Evolutionary conservation across 2,888 invertebrate genomes (phyloP).

Genomic region (Cantharis lateralis): DNA sequence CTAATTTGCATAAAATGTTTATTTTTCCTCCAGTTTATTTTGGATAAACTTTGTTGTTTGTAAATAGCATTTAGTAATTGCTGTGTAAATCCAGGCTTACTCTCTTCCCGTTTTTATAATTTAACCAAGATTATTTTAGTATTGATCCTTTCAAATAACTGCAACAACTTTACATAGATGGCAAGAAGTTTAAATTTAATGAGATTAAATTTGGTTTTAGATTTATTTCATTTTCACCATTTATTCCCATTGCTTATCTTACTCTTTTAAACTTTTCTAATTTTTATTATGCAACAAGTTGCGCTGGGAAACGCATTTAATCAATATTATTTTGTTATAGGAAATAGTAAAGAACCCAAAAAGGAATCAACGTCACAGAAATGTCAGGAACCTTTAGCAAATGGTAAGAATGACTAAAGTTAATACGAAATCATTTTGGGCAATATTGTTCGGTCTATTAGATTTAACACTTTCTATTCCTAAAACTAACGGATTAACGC

Average conservation of each 20-base stretch:
- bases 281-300: neutral
- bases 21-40: neutral
- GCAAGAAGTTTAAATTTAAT: neutral
- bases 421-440: neutral
- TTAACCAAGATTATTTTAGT: neutral
- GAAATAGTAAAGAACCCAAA: constrained; percentile 68
- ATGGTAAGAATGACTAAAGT: constrained; percentile 59
- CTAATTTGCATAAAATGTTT: neutral
- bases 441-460: neutral
- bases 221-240: neutral
- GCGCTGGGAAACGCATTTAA: neutral
- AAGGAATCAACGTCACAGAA: constrained; percentile 74
- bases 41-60: neutral
- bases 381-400: constrained; percentile 59
- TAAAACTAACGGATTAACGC: neutral
- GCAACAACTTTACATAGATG: neutral
- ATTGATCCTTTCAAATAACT: neutral
- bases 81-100: neutral
- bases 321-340: constrained; percentile 60
- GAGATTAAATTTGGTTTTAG: neutral
- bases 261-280: neutral
- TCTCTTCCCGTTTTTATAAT: neutral
- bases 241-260: neutral
- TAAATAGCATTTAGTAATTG: neutral
- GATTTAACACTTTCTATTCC: neutral